Percentiles rank a stretch among this genome's conserved stretches.
Conservation (phyloP, 2,888 invertebrate genomes). For the Scrobipalpa atriplicella region DNA sequence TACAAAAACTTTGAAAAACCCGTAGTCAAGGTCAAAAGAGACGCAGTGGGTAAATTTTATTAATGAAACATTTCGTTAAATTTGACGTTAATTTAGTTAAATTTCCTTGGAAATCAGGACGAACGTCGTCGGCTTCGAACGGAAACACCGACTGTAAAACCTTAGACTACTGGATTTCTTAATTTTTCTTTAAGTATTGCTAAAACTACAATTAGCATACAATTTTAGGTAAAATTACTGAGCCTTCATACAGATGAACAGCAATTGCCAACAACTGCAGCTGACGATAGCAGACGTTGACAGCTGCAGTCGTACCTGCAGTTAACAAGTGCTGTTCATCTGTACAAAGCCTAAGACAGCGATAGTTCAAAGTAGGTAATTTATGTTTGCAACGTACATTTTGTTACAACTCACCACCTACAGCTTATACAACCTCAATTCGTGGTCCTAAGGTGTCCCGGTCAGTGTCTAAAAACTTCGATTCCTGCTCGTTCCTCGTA, state of each 20-base stretch:
- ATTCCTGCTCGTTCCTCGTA: slow-evolving; percentile 18
- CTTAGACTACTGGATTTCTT: background rate
- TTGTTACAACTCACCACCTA: no score
- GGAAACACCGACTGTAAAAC: background rate
- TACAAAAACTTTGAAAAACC: background rate
- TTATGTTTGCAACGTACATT: no score
- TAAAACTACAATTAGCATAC: no score
- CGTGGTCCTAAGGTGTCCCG: background rate
- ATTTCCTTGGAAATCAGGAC: slow-evolving; percentile 17
- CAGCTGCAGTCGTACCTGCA: no score
- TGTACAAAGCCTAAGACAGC: no score
- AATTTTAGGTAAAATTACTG: no score
- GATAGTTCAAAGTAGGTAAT: no score
- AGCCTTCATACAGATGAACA: no score
- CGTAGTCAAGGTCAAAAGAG: background rate
- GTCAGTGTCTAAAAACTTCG: slow-evolving; percentile 19
- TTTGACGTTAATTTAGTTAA: slow-evolving; percentile 27
- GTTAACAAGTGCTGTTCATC: no score
- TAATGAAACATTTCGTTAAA: slow-evolving; percentile 29
- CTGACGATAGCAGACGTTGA: no score
- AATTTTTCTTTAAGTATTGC: background rate
- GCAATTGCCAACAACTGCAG: no score
- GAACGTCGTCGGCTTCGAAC: slow-evolving; percentile 1
- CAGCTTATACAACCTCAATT: background rate
- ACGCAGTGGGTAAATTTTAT: slow-evolving; percentile 14